Evolutionary conservation across 2,888 invertebrate genomes (phyloP).

Genomic region (Glyphotaelius pellucidus): DNA sequence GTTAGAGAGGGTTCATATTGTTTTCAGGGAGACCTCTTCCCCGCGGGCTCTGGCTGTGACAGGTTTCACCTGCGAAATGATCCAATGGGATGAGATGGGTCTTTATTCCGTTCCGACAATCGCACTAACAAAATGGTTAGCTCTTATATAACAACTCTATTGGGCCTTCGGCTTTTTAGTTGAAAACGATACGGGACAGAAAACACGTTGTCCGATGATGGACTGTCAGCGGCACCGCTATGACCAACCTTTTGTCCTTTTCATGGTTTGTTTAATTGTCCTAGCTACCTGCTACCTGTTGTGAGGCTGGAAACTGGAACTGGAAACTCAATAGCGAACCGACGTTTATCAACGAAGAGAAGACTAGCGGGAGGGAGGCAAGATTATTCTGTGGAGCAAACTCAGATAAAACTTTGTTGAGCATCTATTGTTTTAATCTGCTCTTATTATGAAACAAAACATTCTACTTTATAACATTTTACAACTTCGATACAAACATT

Average conservation of each 20-base stretch:
- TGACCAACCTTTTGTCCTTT: constrained; percentile 20
- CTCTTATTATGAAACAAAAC: neutral
- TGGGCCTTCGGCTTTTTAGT: constrained; percentile 40
- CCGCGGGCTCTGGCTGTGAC: constrained; percentile 29
- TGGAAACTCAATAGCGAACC: constrained; percentile 4
- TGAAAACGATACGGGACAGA: constrained; percentile 39
- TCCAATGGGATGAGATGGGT: constrained; percentile 53
- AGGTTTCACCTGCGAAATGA: constrained; percentile 58
- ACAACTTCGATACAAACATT: neutral
- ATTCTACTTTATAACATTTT: neutral
- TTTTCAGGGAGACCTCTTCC: neutral
- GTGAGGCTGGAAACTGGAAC: neutral
- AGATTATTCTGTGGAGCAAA: neutral
- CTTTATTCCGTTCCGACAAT: constrained; percentile 34
- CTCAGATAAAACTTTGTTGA: constrained; percentile 4
- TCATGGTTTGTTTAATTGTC: neutral
- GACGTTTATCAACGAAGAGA: neutral
- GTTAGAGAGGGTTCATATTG: constrained; percentile 18
- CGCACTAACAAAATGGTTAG: constrained; percentile 50
- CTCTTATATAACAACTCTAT: constrained; percentile 57
- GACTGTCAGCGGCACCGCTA: constrained; percentile 33
- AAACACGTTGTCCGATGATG: constrained; percentile 43
- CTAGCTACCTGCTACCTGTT: constrained; percentile 3
- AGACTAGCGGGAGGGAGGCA: neutral
- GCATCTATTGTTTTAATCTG: neutral